A percentile compares a stretch with the other conserved stretches of the same genome.
Evolutionary conservation across 2,113 vertebrate species (phyloP).

Genomic region (Peromyscus maniculatus): DNA sequence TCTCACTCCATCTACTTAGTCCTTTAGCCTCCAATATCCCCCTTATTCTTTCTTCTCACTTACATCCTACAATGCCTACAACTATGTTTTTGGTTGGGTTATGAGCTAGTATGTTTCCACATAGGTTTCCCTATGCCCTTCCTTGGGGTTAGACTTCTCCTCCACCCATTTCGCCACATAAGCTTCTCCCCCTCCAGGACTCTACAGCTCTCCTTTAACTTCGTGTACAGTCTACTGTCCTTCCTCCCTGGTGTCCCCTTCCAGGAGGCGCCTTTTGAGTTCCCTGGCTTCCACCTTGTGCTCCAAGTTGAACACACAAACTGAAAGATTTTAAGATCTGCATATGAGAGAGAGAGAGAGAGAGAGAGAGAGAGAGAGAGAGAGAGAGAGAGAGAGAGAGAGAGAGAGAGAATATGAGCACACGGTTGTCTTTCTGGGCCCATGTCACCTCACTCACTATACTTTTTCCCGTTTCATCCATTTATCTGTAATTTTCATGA

Average conservation of each 20-base stretch:
- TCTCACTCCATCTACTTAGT: neutral
- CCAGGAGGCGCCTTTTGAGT: neutral
- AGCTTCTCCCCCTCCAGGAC: neutral
- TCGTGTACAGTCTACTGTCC: neutral
- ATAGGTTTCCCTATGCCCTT: neutral
- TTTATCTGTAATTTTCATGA: neutral
- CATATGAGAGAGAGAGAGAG: neutral
- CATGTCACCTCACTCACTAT: neutral
- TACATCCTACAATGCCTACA: neutral
- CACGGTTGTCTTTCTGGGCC: neutral
- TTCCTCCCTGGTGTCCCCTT: neutral
- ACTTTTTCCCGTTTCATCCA: neutral
- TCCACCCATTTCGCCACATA: too few species aligned
- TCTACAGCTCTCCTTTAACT: neutral
- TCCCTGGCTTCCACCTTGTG: neutral
- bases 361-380: too few species aligned
- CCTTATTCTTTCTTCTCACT: neutral
- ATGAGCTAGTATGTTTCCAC: neutral
- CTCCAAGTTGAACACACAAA: neutral
- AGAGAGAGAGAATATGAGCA: neutral
- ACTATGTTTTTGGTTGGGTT: neutral
- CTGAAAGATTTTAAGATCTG: neutral
- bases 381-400: neutral
- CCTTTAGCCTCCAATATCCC: neutral
- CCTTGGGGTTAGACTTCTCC: neutral